These are phyloP conservation scores for Idaea dimidiata DNA, from an alignment of 2,888 invertebrate species.

Conservation along the genomic window DNA sequence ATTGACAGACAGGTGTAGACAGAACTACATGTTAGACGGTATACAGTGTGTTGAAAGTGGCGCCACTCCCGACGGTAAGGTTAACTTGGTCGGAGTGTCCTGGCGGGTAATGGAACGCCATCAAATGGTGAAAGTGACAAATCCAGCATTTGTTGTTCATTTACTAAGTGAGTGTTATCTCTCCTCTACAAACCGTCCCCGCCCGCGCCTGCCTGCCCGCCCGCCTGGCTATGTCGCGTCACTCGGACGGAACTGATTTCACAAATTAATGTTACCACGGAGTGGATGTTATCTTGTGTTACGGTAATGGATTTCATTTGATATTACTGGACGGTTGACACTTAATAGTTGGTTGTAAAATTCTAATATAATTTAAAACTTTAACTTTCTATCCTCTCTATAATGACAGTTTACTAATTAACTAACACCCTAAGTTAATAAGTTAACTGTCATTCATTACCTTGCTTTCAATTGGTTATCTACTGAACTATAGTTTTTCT, in stretches of 20 bases:
- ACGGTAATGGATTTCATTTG: neutral
- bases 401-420: too few species aligned
- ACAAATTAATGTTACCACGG: neutral
- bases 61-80: neutral
- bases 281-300: neutral
- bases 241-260: neutral
- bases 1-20: neutral
- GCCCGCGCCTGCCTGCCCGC: too few species aligned
- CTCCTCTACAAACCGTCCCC: neutral
- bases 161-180: constrained; percentile 23
- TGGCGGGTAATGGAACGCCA: constrained; percentile 8
- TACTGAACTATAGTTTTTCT: too few species aligned
- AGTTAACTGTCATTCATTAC: too few species aligned
- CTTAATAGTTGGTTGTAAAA: neutral
- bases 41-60: neutral
- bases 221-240: neutral
- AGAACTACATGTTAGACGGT: neutral
- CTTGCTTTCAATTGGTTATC: too few species aligned
- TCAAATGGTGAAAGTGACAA: constrained; percentile 21
- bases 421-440: too few species aligned
- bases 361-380: neutral
- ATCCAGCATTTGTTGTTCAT: constrained; percentile 22
- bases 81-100: constrained; percentile 9
- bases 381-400: neutral
- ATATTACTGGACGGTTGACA: constrained; percentile 15